These are phyloP conservation scores for Pseudomyrmex cubaensis DNA, from an alignment of 1,140 invertebrate genomes.

Conservation along the genomic window DNA sequence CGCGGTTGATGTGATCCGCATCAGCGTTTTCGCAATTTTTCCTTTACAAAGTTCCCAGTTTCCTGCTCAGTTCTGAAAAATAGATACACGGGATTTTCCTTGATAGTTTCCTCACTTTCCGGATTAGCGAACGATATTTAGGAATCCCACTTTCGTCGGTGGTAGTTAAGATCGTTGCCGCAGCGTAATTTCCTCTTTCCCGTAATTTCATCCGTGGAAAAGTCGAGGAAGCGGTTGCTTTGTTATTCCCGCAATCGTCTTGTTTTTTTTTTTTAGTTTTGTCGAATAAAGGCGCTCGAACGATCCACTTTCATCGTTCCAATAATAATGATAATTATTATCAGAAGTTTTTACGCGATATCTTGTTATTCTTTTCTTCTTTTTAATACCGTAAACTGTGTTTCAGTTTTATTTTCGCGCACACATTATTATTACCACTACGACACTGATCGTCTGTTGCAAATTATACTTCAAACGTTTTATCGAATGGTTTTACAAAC, in stretches of 20 bases:
- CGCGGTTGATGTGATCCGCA: constrained; percentile 3
- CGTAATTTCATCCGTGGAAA: not conserved
- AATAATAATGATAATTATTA: not conserved
- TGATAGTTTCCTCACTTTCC: constrained; percentile 33
- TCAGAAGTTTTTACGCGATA: not conserved
- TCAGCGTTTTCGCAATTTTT: constrained; percentile 16
- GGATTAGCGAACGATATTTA: constrained; percentile 29
- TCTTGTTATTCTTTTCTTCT: not conserved
- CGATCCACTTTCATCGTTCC: constrained; percentile 1
- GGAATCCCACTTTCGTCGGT: constrained; percentile 24
- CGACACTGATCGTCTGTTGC: not conserved
- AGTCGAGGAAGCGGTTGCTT: not conserved
- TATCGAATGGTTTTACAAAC: not conserved
- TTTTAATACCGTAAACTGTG: no score
- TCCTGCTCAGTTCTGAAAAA: not conserved
- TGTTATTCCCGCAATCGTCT: not conserved
- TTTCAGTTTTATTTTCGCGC: no score
- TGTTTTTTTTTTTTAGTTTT: constrained; percentile 6
- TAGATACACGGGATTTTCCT: not conserved
- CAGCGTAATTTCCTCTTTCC: not conserved
- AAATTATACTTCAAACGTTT: not conserved
- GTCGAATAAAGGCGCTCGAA: not conserved
- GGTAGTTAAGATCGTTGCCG: constrained; percentile 6
- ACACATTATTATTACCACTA: no score
- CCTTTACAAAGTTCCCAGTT: constrained; percentile 36